Base-by-base conservation (phyloP, 2,888 invertebrate genomes). In the Troides helena region DNA sequence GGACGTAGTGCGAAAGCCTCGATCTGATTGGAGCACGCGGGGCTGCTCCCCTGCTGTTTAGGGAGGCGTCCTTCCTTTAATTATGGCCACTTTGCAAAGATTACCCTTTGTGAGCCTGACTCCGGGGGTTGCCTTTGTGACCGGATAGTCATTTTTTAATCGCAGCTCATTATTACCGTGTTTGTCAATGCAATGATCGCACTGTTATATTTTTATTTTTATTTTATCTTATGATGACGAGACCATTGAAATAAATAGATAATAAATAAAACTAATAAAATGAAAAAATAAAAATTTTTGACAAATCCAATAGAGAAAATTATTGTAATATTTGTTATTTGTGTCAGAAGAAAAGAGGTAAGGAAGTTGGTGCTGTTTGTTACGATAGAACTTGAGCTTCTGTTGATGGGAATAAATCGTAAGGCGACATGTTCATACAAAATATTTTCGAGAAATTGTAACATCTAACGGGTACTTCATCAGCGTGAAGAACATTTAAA, bases 31-130 rank as follows among this genome's bases (percentile, higher is more conserved):
- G 90, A 75, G 69, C 72, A 64, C 68, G 71, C 63, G 66, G 68
- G 68, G 65, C 65, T 64, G 78, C 75, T 68, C 74, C 77, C 68
- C 75, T 75, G 75, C 78, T 72, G 81, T 71, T 78, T 78, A 79
- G 84, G 85, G 84, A 80, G 83, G 82, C 77, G 77, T 79, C 74
- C 81, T 84, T 79, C 80, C 83, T 82, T 84, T 85, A 83, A 85
- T 85, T 84, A 78, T 84, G 83, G 82, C 85, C 85, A 88, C 86
- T 88, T 93, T 88, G 88, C 86, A 85, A 86, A 89, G 91, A 93
- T 93, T 90, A 89, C 87, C 88, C 85, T 85, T 93, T 93, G 91
- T 90, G 80, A 82, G 79, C 78, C 84, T 93, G 93, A 88, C 85
- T 89, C 81, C 80, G 83, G 84, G 87, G 89, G 87, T 87, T 87